Evolutionary conservation across 1,140 invertebrate species (phyloP).

Genomic region (Halesus radiatus): DNA sequence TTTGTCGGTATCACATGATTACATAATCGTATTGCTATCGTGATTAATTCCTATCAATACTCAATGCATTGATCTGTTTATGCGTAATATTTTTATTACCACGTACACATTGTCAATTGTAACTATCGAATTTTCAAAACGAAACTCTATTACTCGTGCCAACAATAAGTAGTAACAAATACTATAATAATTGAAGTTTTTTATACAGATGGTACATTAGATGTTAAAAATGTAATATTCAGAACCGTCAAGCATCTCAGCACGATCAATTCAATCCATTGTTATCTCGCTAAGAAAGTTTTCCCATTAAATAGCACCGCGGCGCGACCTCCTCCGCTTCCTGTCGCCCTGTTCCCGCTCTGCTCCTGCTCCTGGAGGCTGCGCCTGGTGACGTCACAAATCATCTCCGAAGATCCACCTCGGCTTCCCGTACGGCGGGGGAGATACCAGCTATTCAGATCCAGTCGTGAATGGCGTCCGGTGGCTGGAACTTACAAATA

Average conservation of each 20-base stretch:
- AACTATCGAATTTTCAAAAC: no score
- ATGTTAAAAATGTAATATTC: background rate
- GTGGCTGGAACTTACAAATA: background rate
- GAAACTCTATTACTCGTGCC: no score
- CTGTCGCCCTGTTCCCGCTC: background rate
- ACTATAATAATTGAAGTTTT: no score
- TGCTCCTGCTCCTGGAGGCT: no score
- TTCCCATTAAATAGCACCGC: slow-evolving; percentile 7
- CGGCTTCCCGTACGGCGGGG: background rate
- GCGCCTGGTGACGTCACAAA: slow-evolving; percentile 8
- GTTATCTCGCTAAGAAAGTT: background rate
- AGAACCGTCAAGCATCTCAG: background rate
- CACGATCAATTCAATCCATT: background rate
- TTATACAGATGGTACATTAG: no score
- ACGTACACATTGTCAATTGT: no score
- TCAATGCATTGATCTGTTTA: no score
- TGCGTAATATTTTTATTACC: no score
- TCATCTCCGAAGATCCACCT: slow-evolving; percentile 4
- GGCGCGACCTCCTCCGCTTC: background rate
- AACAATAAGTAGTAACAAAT: no score
- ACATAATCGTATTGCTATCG: no score
- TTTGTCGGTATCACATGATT: no score
- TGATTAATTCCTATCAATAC: no score
- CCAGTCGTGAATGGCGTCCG: slow-evolving; percentile 15
- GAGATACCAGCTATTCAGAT: slow-evolving; percentile 16